These are phyloP conservation scores for Vannuccia rotundouncinata DNA, from an alignment of 2,888 invertebrate genomes.

Conservation along the genomic window DNA sequence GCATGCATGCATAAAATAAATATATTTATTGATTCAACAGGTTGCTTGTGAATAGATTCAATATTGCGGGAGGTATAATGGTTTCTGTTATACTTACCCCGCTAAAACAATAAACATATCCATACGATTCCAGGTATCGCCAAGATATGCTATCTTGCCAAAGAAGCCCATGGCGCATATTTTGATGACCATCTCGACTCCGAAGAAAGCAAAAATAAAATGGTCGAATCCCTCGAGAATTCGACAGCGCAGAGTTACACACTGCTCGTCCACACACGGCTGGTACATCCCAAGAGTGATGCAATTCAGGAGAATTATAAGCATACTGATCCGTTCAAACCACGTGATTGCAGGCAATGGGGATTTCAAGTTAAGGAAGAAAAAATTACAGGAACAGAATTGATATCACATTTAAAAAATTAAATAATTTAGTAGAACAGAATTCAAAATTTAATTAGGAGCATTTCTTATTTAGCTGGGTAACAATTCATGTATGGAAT, in stretches of 20 bases:
- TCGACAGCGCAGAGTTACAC: slow-evolving; percentile 61
- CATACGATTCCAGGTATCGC: slow-evolving; percentile 95
- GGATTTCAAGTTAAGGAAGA: background rate
- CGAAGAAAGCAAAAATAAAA: slow-evolving; percentile 95
- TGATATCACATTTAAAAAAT: too few species aligned
- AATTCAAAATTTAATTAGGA: too few species aligned
- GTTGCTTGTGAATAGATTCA: too few species aligned
- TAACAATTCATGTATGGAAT: background rate
- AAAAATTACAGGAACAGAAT: too few species aligned
- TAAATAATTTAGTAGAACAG: too few species aligned
- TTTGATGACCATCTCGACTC: slow-evolving; percentile 94
- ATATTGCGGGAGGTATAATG: background rate
- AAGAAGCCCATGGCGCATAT: slow-evolving; percentile 96
- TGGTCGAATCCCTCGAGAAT: slow-evolving; percentile 82
- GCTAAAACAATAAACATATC: slow-evolving; percentile 95
- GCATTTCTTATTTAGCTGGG: too few species aligned
- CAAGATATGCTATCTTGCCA: slow-evolving; percentile 78
- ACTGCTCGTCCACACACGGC: slow-evolving; percentile 75
- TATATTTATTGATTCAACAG: too few species aligned
- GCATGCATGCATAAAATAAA: too few species aligned
- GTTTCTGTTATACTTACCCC: slow-evolving; percentile 64
- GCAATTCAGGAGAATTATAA: slow-evolving; percentile 94
- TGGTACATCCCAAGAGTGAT: slow-evolving; percentile 98
- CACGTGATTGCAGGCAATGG: slow-evolving; percentile 63
- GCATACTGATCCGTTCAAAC: slow-evolving; percentile 97